A percentile compares a stretch with the other conserved stretches of the same genome.
phyloP scores from a whole-genome alignment of 2,888 invertebrate species.

The Papilio elwesi region DNA sequence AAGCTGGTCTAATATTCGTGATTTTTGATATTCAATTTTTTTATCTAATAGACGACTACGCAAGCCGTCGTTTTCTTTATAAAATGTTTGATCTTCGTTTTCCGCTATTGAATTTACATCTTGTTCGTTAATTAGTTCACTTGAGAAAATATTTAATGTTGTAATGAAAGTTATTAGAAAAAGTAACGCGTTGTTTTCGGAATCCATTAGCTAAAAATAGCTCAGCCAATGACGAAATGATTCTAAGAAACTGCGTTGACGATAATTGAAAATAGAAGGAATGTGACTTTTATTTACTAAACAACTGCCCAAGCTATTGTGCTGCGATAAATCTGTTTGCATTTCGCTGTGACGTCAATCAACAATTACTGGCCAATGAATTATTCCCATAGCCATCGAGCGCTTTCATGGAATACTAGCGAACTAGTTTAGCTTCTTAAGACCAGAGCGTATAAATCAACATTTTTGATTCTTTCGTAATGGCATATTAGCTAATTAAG shows the following conservation, averaged over 20 bases:
- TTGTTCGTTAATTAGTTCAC: neutral
- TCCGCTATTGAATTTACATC: slow-evolving; percentile 31
- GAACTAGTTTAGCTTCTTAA: neutral
- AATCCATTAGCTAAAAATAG: slow-evolving; percentile 29
- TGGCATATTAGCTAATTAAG: too few relatives aligned
- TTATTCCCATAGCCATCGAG: neutral
- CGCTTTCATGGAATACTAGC: neutral
- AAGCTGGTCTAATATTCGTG: slow-evolving; percentile 41
- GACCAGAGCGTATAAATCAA: neutral
- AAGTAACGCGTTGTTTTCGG: slow-evolving; percentile 3
- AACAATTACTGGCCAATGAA: slow-evolving; percentile 11
- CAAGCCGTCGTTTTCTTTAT: slow-evolving; percentile 39
- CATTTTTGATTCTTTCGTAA: too few relatives aligned
- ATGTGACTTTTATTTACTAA: slow-evolving; percentile 32
- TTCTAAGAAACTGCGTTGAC: slow-evolving; percentile 20
- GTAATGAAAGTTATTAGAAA: neutral
- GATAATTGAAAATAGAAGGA: slow-evolving; percentile 21
- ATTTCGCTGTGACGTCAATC: slow-evolving; percentile 25
- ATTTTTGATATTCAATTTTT: slow-evolving; percentile 45
- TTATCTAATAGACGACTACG: slow-evolving; percentile 49
- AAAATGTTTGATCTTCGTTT: slow-evolving; percentile 33
- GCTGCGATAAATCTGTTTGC: slow-evolving; percentile 35
- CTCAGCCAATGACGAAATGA: slow-evolving; percentile 1
- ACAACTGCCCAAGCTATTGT: slow-evolving; percentile 26
- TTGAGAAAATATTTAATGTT: slow-evolving; percentile 4